These are phyloP conservation scores for Drosophila watanabei DNA, from an alignment of 1,140 invertebrate genomes.

Conservation along the genomic window DNA sequence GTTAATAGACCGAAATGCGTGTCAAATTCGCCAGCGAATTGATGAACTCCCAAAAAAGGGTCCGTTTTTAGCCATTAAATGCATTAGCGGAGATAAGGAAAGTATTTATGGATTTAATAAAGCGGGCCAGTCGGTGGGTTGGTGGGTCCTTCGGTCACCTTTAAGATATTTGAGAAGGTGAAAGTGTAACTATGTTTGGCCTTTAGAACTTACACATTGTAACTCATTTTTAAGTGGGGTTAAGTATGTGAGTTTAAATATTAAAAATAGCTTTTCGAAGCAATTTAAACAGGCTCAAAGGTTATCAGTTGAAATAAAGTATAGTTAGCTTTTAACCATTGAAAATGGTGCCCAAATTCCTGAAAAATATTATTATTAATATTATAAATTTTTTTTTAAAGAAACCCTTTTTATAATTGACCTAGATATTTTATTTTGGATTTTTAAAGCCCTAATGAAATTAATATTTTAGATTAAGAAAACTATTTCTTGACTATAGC, in stretches of 20 bases:
- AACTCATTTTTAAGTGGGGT: neutral
- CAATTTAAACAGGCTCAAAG: no score
- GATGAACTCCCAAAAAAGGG: slow-evolving; percentile 46
- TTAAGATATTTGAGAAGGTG: neutral
- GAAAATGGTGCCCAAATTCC: no score
- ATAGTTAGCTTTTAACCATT: neutral
- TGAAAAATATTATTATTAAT: no score
- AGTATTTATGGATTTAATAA: slow-evolving; percentile 30
- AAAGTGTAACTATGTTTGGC: slow-evolving; percentile 3
- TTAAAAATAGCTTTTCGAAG: no score
- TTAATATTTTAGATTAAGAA: neutral
- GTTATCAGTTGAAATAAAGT: neutral
- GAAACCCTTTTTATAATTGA: no score
- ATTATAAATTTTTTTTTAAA: neutral
- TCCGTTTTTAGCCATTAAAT: slow-evolving; percentile 23
- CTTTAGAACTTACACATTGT: neutral
- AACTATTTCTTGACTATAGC: neutral
- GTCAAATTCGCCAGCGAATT: slow-evolving; percentile 52
- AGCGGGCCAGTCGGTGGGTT: neutral
- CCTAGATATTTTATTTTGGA: neutral
- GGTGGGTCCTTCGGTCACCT: neutral
- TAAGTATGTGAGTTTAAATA: neutral
- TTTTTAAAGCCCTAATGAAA: neutral
- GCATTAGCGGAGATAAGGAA: slow-evolving; percentile 34
- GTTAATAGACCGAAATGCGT: slow-evolving; percentile 54